Base-by-base conservation (phyloP, 1,140 invertebrate genomes). In the Oreohelix idahoensis region DNA sequence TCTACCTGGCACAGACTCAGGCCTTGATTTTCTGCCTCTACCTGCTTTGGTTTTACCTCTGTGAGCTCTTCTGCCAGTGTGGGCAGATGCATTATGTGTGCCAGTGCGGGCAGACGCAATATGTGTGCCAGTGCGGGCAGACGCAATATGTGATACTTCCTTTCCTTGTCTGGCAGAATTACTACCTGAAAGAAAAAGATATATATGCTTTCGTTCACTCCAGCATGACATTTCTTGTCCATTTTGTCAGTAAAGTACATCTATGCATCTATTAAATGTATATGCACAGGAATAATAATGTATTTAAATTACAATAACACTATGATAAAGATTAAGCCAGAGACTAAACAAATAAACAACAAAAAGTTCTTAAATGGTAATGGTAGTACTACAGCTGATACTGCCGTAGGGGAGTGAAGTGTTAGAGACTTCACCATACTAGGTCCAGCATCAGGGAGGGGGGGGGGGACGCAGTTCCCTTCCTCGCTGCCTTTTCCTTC, bases 181-280 rank as follows among this genome's bases (percentile, higher is more conserved):
- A 32, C 5, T n/a, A 66, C 29, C 63, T 66, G 63, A 66, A 66
- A 66, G 63, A 66, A 32, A 66, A n/a, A 66, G 63, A 66, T 23
- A 66, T 32, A 29, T 17, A 2, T 66, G 26, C 51, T 8, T 66
- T 66, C 63, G 32, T 66, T 11, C n/a, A 66, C 63, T 10, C 2
- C 8, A 32, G 17, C n/a, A 32, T 49, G 10, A 58, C 26, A n/a
- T 58, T 10, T 58, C 53, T 58, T 58, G 53, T 58, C 53, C 53
- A 58, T 23, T n/a, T n/a, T 23, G 53, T 15, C 42, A 45, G 15
- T 15, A 8, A 45, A 45, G 5, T 45, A 45, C 42, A 45, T 15
- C 42, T 45, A 15, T 45, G 42, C 5, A 45, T 15, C 42, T 45
- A 45, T 45, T 45, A 45, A 5, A 45, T 45, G 42, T n/a, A n/a